phyloP scores from a whole-genome alignment of 2,113 vertebrate genomes.

The Gallinago jamesoni region DNA sequence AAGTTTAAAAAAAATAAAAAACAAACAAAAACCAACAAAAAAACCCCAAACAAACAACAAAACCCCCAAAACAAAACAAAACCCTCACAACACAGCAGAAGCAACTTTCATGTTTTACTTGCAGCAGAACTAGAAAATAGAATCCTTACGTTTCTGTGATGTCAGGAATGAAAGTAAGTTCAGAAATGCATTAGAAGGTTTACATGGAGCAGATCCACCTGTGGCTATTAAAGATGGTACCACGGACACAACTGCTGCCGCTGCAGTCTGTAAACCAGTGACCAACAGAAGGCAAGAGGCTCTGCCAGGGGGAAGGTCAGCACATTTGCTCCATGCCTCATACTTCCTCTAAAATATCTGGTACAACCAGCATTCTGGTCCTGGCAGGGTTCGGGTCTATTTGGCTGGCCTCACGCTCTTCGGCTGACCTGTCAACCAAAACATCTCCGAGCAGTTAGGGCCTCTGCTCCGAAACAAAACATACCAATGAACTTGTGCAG shows the following conservation, averaged over 20 bases:
- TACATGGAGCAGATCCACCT: background rate
- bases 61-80: background rate
- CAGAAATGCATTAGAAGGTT: background rate
- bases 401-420: background rate
- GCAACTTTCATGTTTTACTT: background rate
- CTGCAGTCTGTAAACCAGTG: background rate
- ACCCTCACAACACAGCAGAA: background rate
- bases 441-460: fast-evolving
- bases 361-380: background rate
- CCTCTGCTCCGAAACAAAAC: background rate
- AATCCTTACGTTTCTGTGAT: background rate
- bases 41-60: background rate
- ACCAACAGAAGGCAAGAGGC: background rate
- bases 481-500: fast-evolving
- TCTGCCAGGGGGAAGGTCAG: background rate
- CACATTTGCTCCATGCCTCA: background rate
- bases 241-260: background rate
- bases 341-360: background rate
- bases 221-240: background rate
- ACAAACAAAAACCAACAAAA: background rate
- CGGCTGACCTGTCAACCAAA: background rate
- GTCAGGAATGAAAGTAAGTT: background rate
- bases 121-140: background rate
- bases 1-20: background rate
- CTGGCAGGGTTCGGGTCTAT: background rate